These are phyloP conservation scores for Montipora capitata DNA, from an alignment of 92 coral and sea anemone genomes.

Conservation along the genomic window DNA sequence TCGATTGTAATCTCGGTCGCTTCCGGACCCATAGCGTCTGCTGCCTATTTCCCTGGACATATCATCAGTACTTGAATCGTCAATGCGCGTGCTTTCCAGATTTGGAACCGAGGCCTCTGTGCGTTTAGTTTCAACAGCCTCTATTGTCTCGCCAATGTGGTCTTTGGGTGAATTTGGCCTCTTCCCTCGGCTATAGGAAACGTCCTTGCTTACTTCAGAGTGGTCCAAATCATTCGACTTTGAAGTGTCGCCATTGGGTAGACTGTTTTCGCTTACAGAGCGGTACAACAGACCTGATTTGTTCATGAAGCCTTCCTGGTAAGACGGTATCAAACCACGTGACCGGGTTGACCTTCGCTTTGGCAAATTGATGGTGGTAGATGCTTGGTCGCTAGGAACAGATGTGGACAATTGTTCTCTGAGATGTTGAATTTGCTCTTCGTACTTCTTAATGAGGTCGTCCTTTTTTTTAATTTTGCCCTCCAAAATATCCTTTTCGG, in stretches of 20 bases:
- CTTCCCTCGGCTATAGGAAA: constrained; percentile 3
- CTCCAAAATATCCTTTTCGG: constrained; percentile 76
- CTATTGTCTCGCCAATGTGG: constrained; percentile 36
- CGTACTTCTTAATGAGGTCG: constrained; percentile 72
- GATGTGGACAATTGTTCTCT: constrained; percentile 77
- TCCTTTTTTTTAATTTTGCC: constrained; percentile 75
- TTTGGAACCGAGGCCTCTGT: constrained; percentile 35
- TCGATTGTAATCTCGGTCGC: constrained; percentile 4
- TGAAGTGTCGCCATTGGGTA: constrained; percentile 35
- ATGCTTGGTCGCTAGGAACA: constrained; percentile 84
- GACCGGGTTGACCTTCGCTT: constrained; percentile 41
- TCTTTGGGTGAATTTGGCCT: constrained; percentile 27
- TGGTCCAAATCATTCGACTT: constrained; percentile 27
- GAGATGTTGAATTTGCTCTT: constrained; percentile 73
- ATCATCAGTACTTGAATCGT: background rate
- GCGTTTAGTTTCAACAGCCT: background rate
- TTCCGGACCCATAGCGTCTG: background rate
- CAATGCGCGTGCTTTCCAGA: constrained; percentile 37
- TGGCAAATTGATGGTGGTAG: constrained; percentile 81
- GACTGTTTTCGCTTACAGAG: constrained; percentile 50
- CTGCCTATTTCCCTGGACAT: background rate
- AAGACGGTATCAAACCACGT: constrained; percentile 30
- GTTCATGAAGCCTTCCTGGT: constrained; percentile 44
- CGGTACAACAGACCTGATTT: constrained; percentile 33
- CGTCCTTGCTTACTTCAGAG: constrained; percentile 21